phyloP scores from a whole-genome alignment of 2,113 vertebrate species.

The Pampusana beccarii region DNA sequence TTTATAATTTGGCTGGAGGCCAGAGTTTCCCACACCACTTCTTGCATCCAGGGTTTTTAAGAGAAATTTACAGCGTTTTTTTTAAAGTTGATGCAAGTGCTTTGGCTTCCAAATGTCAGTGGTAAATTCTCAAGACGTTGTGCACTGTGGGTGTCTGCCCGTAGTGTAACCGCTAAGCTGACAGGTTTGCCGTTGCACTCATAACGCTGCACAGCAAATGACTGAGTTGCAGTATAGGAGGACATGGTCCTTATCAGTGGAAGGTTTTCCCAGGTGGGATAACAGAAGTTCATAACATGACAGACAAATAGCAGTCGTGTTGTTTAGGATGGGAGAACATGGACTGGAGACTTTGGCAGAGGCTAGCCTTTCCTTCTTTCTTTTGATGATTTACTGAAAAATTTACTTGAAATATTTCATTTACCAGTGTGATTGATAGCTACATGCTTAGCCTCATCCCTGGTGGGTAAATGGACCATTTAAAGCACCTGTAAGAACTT shows the following conservation, averaged over 20 bases:
- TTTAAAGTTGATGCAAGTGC: not conserved
- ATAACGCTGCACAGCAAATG: not conserved
- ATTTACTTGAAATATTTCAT: not conserved
- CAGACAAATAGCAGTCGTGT: not conserved
- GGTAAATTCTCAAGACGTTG: not conserved
- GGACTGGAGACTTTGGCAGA: not conserved
- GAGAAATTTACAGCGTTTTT: not conserved
- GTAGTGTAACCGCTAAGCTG: not conserved
- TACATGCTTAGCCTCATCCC: not conserved
- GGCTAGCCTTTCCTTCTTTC: not conserved
- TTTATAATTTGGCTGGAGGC: not conserved
- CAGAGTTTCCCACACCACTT: not conserved
- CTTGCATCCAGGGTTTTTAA: not conserved
- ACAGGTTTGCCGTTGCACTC: not conserved
- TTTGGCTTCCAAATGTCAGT: slow-evolving; percentile 4
- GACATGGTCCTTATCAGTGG: not conserved
- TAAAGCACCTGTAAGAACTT: not conserved
- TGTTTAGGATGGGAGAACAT: not conserved
- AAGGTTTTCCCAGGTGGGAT: not conserved
- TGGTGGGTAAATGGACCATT: not conserved
- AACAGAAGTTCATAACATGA: rapidly evolving
- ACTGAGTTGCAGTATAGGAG: not conserved
- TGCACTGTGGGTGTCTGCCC: not conserved
- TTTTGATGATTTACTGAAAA: not conserved
- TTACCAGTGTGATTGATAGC: not conserved